These are phyloP conservation scores for Megaleporinus macrocephalus DNA, from an alignment of 2,113 vertebrate genomes.

Conservation along the genomic window DNA sequence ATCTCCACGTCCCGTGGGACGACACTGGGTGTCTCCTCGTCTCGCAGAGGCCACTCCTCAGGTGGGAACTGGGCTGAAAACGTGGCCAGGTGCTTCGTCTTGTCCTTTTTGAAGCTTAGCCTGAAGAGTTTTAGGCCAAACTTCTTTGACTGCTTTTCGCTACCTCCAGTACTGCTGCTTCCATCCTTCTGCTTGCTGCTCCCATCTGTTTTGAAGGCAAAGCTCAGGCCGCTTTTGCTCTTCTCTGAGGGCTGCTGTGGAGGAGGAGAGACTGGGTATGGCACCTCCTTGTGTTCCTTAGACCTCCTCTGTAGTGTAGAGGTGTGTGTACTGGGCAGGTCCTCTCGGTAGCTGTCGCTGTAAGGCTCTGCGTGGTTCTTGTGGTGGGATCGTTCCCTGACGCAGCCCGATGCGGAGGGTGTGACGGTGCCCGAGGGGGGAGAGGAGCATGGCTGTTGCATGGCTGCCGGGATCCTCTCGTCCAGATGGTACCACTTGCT, in stretches of 20 bases:
- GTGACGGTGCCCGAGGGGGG: slow-evolving; percentile 92
- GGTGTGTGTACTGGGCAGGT: slow-evolving; percentile 88
- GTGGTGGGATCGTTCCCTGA: slow-evolving; percentile 88
- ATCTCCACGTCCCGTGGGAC: slow-evolving; percentile 95
- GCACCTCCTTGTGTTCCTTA: slow-evolving; percentile 88
- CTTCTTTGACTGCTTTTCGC: slow-evolving; percentile 93
- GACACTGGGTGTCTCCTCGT: slow-evolving; percentile 91
- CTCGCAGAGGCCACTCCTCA: slow-evolving; percentile 94
- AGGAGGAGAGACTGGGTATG: slow-evolving; percentile 82
- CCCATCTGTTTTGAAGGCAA: slow-evolving; percentile 92
- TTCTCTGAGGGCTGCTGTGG: slow-evolving; percentile 87
- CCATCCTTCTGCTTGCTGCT: slow-evolving; percentile 89
- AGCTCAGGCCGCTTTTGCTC: slow-evolving; percentile 91
- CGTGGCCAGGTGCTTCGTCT: slow-evolving; percentile 93
- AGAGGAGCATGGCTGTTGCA: slow-evolving; percentile 92
- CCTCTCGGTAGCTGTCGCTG: slow-evolving; percentile 90
- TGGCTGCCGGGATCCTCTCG: slow-evolving; percentile 89
- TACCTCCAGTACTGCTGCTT: slow-evolving; percentile 59
- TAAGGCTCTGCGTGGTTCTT: slow-evolving; percentile 94
- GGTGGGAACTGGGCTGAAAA: slow-evolving; percentile 98
- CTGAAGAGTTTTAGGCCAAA: slow-evolving; percentile 96
- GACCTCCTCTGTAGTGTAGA: slow-evolving; percentile 91
- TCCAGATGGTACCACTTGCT: slow-evolving; percentile 99
- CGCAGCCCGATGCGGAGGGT: slow-evolving; percentile 89
- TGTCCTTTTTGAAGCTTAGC: slow-evolving; percentile 97